These are phyloP conservation scores for Poecilia picta DNA, from an alignment of 2,797 vertebrate species.

Conservation along the genomic window DNA sequence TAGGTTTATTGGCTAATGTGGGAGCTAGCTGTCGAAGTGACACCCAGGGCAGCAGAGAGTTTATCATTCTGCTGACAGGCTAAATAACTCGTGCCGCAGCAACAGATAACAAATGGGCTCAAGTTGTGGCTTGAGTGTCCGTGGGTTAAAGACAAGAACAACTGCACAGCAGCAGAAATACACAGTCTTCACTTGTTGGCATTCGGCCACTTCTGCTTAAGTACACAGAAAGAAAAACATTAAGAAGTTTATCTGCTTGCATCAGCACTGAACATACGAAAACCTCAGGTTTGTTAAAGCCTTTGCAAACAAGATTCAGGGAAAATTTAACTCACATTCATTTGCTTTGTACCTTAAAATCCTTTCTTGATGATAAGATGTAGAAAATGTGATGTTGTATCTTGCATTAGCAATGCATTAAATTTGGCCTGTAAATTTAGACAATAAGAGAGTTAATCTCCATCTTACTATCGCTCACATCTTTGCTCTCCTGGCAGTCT, in stretches of 20 bases:
- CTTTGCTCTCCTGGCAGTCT: background rate
- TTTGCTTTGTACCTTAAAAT: background rate
- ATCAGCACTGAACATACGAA: conserved; percentile 1
- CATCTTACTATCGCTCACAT: background rate
- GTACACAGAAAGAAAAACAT: conserved; percentile 22
- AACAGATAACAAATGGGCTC: conserved; percentile 82
- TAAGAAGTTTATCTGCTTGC: background rate
- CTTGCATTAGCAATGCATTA: background rate
- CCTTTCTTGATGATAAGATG: background rate
- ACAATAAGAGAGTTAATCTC: background rate
- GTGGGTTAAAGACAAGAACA: conserved; percentile 79
- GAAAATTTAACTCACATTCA: background rate
- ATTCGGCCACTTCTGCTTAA: conserved; percentile 42
- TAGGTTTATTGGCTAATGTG: conserved; percentile 66
- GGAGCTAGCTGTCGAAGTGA: conserved; percentile 60
- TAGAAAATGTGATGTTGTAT: too few species aligned
- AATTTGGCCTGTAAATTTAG: background rate
- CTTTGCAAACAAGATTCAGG: background rate
- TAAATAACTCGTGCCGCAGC: conserved; percentile 78
- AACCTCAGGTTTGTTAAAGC: background rate
- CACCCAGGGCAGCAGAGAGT: conserved; percentile 71
- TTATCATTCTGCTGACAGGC: conserved; percentile 83
- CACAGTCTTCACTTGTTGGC: conserved; percentile 46
- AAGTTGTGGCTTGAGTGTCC: conserved; percentile 74
- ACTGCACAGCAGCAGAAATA: conserved; percentile 66